Evolutionary conservation across 2,797 vertebrate species (phyloP), one percentile per base, ranked within the genome.

Genomic region (Gastrophryne carolinensis): DNA sequence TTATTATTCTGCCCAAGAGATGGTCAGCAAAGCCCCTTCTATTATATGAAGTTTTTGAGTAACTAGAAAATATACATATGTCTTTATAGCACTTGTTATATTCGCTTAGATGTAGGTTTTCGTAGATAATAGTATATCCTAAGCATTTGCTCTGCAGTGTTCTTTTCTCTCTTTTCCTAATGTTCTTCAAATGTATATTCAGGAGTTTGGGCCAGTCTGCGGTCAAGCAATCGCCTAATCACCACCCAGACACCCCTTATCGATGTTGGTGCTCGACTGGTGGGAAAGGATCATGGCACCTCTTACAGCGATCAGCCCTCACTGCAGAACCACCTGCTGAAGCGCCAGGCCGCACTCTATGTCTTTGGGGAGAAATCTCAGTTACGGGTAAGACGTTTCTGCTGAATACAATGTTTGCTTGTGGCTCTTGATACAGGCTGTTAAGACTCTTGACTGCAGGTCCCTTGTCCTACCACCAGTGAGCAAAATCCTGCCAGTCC

Each of bases 341-440:
- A 96, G 80, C 94, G 93, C 47, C 96, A 97, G 87, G 95, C 96
- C 8, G 92, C 95, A 17, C 90, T 99, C 66, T 99, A 98, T 76
- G 90, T 99, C 86, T 97, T 99, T 61, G 97, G 97, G 72, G 97
- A 99, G 87, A 99, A 98, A 86, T 97, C 97, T n/a, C 97, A 99
- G 81, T 88, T 98, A 79, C 92, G 93, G 94, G 98, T 99, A 92
- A 91, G 74, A 66, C 50, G 75, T 78, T 0, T 63, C 58, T 60
- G 5, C 23, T 32, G 15, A 6, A 2, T 30, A 13, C 17, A 50
- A 21, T 30, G 27, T 27, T 30, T 57, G 12, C 17, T 1, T 2
- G 27, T n/a, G 15, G n/a, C n/a, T n/a, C n/a, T n/a, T n/a, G n/a
- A n/a, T n/a, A n/a, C n/a, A n/a, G n/a, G n/a, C n/a, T n/a, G n/a